Base-by-base conservation (phyloP, 2,797 vertebrate species). In the Melanotaenia nigrans region DNA sequence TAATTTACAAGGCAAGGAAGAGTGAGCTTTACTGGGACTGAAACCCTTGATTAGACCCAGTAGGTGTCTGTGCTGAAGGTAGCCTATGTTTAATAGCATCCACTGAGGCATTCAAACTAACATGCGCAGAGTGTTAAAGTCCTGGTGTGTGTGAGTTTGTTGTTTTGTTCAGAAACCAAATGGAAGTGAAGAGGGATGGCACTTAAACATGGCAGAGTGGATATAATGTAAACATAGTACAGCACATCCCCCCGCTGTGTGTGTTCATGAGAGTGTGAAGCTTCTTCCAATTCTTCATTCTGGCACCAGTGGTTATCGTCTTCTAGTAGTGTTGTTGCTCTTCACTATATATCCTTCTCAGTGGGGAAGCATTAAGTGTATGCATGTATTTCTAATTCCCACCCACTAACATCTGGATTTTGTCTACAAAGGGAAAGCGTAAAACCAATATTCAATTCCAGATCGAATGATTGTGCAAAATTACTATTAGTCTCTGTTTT, bases 231-330 rank as follows among this genome's bases (percentile, higher is more conserved):
- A 92, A 87, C 82, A 84, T 79, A 57, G 75, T 87, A 84, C 74
- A 86, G 70, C 63, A 45, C 72, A 69, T 72, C 72, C 69, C 89
- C 89, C 90, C 0, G 64, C 89, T 89, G 92, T 68, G 54, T 3
- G 89, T 83, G 90, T 86, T 85, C 88, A 90, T 28, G 68, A 77
- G 83, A 85, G 79, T 77, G 78, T 86, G 85, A 89, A 89, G 84
- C 81, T 84, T 78, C 75, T 33, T 79, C 69, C 72, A 77, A 58
- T 72, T 85, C 71, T 75, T 55, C 61, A 65, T 87, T 85, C 76
- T 71, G 85, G 82, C 83, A 90, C 33, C 16, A 8, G 28, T 30
- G 35, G 55, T 66, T n/a, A 30, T 22, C 85, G 65, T 84, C 78
- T 73, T 85, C 74, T 79, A 30, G 54, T 70, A 79, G 80, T 83